Evolutionary conservation across 1,140 invertebrate genomes (phyloP).

Genomic region (Anastrepha ludens): DNA sequence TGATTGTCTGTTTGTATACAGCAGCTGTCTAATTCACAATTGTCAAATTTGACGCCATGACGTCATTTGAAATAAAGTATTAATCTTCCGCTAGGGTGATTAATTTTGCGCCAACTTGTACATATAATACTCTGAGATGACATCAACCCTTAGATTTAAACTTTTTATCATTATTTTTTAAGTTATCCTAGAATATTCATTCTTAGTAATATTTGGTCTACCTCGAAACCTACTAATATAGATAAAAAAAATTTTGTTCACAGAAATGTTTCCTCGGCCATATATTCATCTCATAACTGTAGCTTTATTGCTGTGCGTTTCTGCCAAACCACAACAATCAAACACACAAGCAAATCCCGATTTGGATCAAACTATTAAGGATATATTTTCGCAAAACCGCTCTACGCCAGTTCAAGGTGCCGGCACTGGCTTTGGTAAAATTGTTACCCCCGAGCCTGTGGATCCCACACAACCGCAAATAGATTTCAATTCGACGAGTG

Average conservation of each 20-base stretch:
- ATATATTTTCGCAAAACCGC: slow-evolving; percentile 53
- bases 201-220: neutral
- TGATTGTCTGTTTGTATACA: too few species aligned
- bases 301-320: neutral
- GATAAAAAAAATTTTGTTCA: neutral
- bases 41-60: too few species aligned
- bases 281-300: neutral
- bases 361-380: neutral
- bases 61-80: too few species aligned
- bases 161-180: too few species aligned
- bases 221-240: too few species aligned
- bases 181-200: neutral
- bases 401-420: neutral
- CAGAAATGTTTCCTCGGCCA: neutral
- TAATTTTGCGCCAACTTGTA: too few species aligned
- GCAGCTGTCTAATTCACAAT: too few species aligned
- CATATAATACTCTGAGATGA: too few species aligned
- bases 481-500: slow-evolving; percentile 63
- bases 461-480: slow-evolving; percentile 65
- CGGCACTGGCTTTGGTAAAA: slow-evolving; percentile 59
- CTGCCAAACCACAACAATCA: slow-evolving; percentile 28
- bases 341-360: slow-evolving; percentile 38
- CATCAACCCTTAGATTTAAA: too few species aligned
- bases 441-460: slow-evolving; percentile 66
- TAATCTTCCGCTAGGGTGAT: too few species aligned